Evolutionary conservation across 2,797 vertebrate species (phyloP).

Genomic region (Propithecus perrieri): DNA sequence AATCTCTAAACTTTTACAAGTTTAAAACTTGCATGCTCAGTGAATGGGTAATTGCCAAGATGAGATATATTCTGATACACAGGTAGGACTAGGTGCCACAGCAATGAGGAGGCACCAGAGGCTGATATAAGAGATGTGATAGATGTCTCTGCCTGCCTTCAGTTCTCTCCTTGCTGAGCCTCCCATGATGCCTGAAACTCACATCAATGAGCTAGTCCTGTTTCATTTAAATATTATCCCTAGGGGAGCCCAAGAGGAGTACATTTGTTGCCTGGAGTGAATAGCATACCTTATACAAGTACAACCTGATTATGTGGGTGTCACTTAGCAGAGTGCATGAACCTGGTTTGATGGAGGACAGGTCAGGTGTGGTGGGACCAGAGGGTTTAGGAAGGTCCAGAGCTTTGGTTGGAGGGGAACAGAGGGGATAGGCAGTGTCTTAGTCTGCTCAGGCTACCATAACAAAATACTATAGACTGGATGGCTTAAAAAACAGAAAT

Average conservation of each 20-base stretch:
- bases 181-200: neutral
- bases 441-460: neutral
- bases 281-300: neutral
- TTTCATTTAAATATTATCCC: neutral
- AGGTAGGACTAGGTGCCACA: neutral
- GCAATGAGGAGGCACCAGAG: neutral
- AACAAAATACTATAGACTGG: neutral
- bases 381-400: neutral
- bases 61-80: neutral
- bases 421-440: neutral
- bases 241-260: neutral
- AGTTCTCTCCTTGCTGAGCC: neutral
- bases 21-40: neutral
- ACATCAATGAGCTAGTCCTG: neutral
- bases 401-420: neutral
- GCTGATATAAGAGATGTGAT: neutral
- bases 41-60: neutral
- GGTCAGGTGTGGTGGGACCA: neutral
- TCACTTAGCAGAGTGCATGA: neutral
- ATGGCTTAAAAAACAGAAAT: neutral
- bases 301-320: too few species aligned
- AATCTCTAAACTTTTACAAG: neutral
- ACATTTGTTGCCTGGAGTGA: neutral
- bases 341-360: neutral
- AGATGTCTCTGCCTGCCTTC: neutral